A percentile compares a stretch with the other conserved stretches of the same genome.
These are phyloP conservation scores for Leucoma salicis DNA, from an alignment of 2,888 invertebrate species.

Conservation along the genomic window DNA sequence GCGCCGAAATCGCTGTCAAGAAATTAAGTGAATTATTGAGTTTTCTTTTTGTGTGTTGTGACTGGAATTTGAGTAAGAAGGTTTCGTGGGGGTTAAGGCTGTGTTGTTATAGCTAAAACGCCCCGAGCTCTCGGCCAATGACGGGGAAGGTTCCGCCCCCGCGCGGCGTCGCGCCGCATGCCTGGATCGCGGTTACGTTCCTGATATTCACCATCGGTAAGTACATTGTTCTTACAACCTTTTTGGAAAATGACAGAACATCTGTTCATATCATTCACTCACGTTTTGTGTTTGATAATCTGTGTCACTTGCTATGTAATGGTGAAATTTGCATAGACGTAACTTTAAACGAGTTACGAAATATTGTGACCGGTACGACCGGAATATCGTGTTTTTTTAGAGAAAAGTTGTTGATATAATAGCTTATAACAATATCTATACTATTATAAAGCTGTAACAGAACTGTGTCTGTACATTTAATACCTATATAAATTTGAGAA, in stretches of 20 bases:
- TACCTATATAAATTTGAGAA: no score
- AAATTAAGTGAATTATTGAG: slow-evolving; percentile 8
- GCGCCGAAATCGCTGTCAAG: slow-evolving; percentile 26
- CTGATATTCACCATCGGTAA: slow-evolving; percentile 64
- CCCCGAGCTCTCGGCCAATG: slow-evolving; percentile 72
- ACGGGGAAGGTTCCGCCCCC: slow-evolving; percentile 68
- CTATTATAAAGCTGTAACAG: no score
- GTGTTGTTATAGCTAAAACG: slow-evolving; percentile 60
- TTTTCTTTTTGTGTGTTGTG: slow-evolving; percentile 22
- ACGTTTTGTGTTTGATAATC: slow-evolving; percentile 1
- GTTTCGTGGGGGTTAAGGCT: slow-evolving; percentile 49
- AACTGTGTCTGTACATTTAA: no score
- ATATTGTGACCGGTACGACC: neutral
- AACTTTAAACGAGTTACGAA: neutral
- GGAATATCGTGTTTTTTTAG: neutral
- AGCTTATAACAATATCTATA: no score
- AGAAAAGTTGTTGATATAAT: neutral
- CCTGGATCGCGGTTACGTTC: slow-evolving; percentile 46
- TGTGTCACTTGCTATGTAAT: neutral
- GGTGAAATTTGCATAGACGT: neutral
- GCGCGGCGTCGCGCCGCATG: slow-evolving; percentile 51
- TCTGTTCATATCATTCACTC: neutral
- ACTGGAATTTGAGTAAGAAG: slow-evolving; percentile 34
- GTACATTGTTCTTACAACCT: slow-evolving; percentile 43
- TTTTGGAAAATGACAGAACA: slow-evolving; percentile 1